Evolutionary conservation across 1,140 invertebrate species (phyloP).

Genomic region (Mizuhopecten yessoensis): DNA sequence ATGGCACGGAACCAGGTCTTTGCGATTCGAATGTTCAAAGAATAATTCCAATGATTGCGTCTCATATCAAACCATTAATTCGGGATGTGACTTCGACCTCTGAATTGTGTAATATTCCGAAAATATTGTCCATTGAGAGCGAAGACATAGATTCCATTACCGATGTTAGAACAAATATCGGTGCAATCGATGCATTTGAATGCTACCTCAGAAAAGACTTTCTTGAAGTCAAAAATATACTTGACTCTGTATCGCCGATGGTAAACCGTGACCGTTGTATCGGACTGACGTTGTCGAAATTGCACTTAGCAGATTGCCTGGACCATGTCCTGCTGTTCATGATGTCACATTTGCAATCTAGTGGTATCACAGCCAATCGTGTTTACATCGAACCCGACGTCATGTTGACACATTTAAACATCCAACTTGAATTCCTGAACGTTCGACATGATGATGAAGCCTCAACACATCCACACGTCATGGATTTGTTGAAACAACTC

Average conservation of each 20-base stretch:
- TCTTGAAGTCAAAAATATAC: neutral
- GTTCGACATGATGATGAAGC: neutral
- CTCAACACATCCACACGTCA: neutral
- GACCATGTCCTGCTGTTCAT: neutral
- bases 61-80: neutral
- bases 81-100: neutral
- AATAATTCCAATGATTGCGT: constrained; percentile 48
- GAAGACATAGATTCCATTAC: too few species aligned
- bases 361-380: neutral
- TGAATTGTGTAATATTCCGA: neutral
- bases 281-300: neutral
- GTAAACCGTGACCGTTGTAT: neutral
- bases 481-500: neutral
- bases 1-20: neutral
- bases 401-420: constrained; percentile 6
- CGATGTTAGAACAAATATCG: too few species aligned
- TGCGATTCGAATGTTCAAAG: constrained; percentile 41
- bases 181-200: neutral
- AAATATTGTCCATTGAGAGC: neutral
- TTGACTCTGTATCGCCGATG: neutral
- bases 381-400: neutral
- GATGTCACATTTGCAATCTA: neutral
- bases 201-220: neutral
- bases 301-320: neutral
- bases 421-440: neutral